phyloP scores from a whole-genome alignment of 2,888 invertebrate genomes.

The Harpagoxenus sublaevis region DNA sequence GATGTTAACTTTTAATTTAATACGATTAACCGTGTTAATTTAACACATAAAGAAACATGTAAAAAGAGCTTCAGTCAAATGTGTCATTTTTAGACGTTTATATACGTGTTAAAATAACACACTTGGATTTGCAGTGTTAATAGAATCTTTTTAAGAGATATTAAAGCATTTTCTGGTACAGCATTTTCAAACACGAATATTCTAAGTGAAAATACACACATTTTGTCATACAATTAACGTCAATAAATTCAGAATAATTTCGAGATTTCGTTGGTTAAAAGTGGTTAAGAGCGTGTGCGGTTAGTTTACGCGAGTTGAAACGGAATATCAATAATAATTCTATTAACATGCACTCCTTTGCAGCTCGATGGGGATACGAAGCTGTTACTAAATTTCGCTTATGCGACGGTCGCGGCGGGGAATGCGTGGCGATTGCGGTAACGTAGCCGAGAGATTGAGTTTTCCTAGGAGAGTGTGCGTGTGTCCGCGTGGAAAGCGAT shows the following conservation, averaged over 20 bases:
- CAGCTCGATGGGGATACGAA: conserved; percentile 7
- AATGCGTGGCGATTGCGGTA: conserved; percentile 43
- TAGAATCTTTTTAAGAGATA: not conserved
- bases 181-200: not conserved
- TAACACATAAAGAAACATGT: no score
- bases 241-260: not conserved
- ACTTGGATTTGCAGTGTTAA: not conserved
- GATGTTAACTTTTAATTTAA: no score
- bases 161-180: not conserved
- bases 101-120: no score
- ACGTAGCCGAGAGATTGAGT: conserved; percentile 43
- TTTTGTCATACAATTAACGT: not conserved
- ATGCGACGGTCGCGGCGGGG: conserved; percentile 16
- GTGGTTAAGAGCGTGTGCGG: not conserved
- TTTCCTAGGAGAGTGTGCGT: conserved; percentile 33
- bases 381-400: conserved; percentile 47
- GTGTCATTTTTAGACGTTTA: no score
- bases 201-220: not conserved
- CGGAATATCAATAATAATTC: conserved; percentile 15
- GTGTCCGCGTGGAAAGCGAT: conserved; percentile 24
- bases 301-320: not conserved
- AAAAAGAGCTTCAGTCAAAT: no score
- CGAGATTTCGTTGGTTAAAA: not conserved
- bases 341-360: conserved; percentile 24
- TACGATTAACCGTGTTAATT: no score